Conservation (phyloP, 2,888 invertebrate species). For the Platerodrilus igneus region DNA sequence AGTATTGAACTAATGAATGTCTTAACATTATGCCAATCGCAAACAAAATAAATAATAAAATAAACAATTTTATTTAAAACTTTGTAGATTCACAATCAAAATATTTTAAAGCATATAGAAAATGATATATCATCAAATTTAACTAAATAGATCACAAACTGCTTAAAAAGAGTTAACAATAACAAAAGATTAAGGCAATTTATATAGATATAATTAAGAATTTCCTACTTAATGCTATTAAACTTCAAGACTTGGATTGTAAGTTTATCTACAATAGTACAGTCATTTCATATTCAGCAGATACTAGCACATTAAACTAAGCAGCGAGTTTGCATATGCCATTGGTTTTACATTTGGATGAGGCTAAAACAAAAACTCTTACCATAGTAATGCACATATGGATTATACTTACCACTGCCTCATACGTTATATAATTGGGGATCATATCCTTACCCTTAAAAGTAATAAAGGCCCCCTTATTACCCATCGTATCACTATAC, state of each 20-base stretch:
- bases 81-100: too few species aligned
- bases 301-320: conserved; percentile 71
- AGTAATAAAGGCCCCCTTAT: conserved; percentile 96
- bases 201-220: not conserved
- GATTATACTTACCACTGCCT: conserved; percentile 78
- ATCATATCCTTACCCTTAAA: conserved; percentile 87
- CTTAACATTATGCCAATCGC: too few species aligned
- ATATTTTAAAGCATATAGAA: too few species aligned
- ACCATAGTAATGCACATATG: conserved; percentile 13
- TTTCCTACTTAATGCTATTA: conserved; percentile 16
- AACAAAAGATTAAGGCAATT: conserved; percentile 14
- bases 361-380: conserved; percentile 61
- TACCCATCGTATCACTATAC: conserved; percentile 96
- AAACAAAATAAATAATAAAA: too few species aligned
- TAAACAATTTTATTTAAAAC: too few species aligned
- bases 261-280: conserved; percentile 13
- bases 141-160: conserved; percentile 8
- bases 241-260: conserved; percentile 11
- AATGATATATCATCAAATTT: too few species aligned
- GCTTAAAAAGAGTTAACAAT: conserved; percentile 17
- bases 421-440: conserved; percentile 87
- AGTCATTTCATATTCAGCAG: conserved; percentile 33
- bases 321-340: conserved; percentile 88
- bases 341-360: conserved; percentile 97
- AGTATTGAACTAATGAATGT: too few species aligned